These are phyloP conservation scores for Reinhardtius hippoglossoides DNA, from an alignment of 2,113 vertebrate genomes.

Conservation along the genomic window DNA sequence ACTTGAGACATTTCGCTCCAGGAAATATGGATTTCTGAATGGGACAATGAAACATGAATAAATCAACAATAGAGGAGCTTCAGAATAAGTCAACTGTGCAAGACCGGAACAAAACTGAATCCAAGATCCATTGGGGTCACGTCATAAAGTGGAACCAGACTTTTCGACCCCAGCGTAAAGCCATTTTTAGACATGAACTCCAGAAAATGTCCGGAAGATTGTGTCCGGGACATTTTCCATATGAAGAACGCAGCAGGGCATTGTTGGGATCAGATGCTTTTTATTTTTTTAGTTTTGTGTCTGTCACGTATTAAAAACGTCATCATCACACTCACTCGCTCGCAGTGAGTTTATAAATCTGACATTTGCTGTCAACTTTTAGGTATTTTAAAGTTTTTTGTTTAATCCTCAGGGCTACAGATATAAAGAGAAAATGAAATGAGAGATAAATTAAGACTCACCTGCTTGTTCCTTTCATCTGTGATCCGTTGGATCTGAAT, in stretches of 20 bases:
- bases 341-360: too few relatives aligned
- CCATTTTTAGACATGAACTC: too few relatives aligned
- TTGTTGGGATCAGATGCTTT: too few relatives aligned
- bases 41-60: background rate
- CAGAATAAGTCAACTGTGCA: background rate
- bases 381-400: too few relatives aligned
- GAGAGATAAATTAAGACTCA: conserved; percentile 58
- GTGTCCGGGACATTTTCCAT: background rate
- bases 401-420: background rate
- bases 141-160: too few relatives aligned
- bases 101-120: background rate
- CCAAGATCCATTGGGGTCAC: too few relatives aligned
- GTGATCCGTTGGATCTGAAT: conserved; percentile 99
- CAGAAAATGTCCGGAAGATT: too few relatives aligned
- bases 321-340: too few relatives aligned
- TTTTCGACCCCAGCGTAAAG: background rate
- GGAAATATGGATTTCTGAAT: conserved; percentile 15
- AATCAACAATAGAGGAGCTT: conserved; percentile 15
- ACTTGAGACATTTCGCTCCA: conserved; percentile 14
- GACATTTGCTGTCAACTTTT: too few relatives aligned
- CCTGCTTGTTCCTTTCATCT: conserved; percentile 97
- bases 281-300: too few relatives aligned
- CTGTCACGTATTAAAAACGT: too few relatives aligned
- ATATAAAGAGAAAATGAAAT: background rate
- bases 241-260: background rate